These are phyloP conservation scores for Lagocephalus sceleratus DNA, from an alignment of 2,797 vertebrate species.

Conservation along the genomic window DNA sequence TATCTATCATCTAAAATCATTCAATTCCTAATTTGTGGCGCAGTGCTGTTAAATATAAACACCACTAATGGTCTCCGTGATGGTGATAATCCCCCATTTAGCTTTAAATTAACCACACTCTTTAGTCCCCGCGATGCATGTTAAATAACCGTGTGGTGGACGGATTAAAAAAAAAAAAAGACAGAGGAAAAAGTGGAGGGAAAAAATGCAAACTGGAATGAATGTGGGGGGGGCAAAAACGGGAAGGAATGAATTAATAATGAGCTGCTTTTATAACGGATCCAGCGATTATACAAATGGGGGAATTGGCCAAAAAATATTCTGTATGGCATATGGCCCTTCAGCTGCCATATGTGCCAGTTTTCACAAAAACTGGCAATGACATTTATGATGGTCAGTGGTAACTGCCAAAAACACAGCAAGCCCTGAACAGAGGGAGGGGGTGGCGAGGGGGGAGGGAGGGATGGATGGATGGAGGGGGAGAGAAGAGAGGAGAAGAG, in stretches of 20 bases:
- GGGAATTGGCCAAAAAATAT: constrained; percentile 93
- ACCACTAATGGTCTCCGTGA: constrained; percentile 10
- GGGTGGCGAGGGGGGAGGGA: constrained; percentile 33
- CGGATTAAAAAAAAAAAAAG: constrained; percentile 42
- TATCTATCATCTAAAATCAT: constrained; percentile 8
- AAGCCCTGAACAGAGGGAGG: constrained; percentile 75
- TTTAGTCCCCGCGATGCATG: constrained; percentile 53
- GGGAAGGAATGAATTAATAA: constrained; percentile 91
- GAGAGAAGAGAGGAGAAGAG: background rate
- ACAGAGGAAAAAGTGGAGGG: constrained; percentile 54
- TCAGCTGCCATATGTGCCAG: constrained; percentile 99
- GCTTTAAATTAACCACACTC: constrained; percentile 42
- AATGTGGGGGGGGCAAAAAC: constrained; percentile 31
- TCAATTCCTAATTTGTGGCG: constrained; percentile 28
- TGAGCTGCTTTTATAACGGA: constrained; percentile 80
- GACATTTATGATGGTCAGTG: constrained; percentile 92
- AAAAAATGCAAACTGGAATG: constrained; percentile 56
- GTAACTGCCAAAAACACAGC: constrained; percentile 98
- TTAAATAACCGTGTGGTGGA: constrained; percentile 61
- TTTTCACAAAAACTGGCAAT: constrained; percentile 99
- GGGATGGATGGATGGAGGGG: constrained; percentile 8
- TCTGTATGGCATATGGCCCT: constrained; percentile 99
- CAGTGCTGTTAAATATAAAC: constrained; percentile 20
- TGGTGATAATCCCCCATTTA: constrained; percentile 46
- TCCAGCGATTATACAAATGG: constrained; percentile 88